phyloP scores from a whole-genome alignment of 2,888 invertebrate genomes.

The Asteroscopus sphinx region DNA sequence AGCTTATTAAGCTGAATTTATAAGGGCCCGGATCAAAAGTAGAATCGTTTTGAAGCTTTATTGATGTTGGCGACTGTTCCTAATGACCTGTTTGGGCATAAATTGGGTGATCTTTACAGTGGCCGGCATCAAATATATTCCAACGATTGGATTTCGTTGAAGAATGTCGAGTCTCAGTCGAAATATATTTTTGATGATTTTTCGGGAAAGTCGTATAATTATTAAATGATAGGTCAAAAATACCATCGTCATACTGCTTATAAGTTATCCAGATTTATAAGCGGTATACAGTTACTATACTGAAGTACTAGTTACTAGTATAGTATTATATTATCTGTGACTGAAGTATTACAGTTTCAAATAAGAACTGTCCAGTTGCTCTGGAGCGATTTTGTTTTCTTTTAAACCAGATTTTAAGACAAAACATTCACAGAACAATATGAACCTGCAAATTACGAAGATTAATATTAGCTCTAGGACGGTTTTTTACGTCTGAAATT shows the following conservation, averaged over 20 bases:
- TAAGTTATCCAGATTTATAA: slow-evolving; percentile 34
- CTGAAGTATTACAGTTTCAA: no score
- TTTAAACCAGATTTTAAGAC: slow-evolving; percentile 9
- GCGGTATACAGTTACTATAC: no score
- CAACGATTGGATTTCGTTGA: slow-evolving; percentile 32
- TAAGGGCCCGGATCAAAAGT: slow-evolving; percentile 58
- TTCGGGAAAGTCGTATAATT: slow-evolving; percentile 14
- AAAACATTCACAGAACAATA: slow-evolving; percentile 28
- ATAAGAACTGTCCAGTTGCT: no score
- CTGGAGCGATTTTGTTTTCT: no score
- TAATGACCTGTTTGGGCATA: slow-evolving; percentile 52
- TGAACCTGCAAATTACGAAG: slow-evolving; percentile 20
- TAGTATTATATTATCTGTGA: no score
- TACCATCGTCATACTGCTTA: no score
- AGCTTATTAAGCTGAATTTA: slow-evolving; percentile 61
- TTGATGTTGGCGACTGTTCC: slow-evolving; percentile 50
- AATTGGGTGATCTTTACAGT: slow-evolving; percentile 49
- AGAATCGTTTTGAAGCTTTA: slow-evolving; percentile 48
- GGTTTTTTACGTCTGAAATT: slow-evolving; percentile 28
- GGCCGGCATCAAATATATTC: slow-evolving; percentile 29
- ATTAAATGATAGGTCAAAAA: slow-evolving; percentile 20
- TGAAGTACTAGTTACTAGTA: no score
- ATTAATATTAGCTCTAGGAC: slow-evolving; percentile 18
- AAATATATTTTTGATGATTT: slow-evolving; percentile 40
- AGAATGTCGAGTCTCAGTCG: slow-evolving; percentile 44